These are phyloP conservation scores for Coremacera marginata DNA, from an alignment of 2,888 invertebrate genomes.

Conservation along the genomic window DNA sequence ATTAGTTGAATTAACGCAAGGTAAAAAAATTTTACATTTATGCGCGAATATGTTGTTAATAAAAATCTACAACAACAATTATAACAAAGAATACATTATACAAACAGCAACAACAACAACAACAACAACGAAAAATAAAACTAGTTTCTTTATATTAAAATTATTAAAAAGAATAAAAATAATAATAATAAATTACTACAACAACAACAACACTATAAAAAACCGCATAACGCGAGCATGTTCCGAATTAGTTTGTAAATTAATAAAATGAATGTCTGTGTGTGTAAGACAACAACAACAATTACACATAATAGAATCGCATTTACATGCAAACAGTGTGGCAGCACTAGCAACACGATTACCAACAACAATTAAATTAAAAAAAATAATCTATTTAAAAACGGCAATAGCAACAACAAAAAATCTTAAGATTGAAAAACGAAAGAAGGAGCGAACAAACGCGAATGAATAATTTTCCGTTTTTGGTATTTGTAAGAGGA, in stretches of 20 bases:
- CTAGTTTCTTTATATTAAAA: neutral
- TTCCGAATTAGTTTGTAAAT: conserved; percentile 30
- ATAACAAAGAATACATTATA: neutral
- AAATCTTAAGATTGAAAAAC: conserved; percentile 4
- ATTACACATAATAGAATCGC: neutral
- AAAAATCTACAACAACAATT: conserved; percentile 58
- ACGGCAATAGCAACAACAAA: conserved; percentile 12
- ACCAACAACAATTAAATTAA: conserved; percentile 12
- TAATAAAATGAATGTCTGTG: neutral
- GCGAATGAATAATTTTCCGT: conserved; percentile 13
- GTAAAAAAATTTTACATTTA: conserved; percentile 42
- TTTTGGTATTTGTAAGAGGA: conserved; percentile 21
- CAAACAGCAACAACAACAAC: neutral
- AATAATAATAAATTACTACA: neutral
- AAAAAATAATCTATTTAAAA: conserved; percentile 37
- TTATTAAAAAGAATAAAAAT: neutral
- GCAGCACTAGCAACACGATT: conserved; percentile 1
- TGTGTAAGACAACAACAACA: neutral
- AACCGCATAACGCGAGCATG: conserved; percentile 30
- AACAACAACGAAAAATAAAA: neutral
- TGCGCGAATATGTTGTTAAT: conserved; percentile 57
- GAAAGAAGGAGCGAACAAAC: conserved; percentile 6
- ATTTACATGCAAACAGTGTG: conserved; percentile 18
- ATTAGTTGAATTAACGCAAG: neutral
- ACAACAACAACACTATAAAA: conserved; percentile 49